Percentiles rank a stretch among this genome's conserved stretches.
Conservation (phyloP, 2,797 vertebrate genomes). For the Sarcophilus harrisii region DNA sequence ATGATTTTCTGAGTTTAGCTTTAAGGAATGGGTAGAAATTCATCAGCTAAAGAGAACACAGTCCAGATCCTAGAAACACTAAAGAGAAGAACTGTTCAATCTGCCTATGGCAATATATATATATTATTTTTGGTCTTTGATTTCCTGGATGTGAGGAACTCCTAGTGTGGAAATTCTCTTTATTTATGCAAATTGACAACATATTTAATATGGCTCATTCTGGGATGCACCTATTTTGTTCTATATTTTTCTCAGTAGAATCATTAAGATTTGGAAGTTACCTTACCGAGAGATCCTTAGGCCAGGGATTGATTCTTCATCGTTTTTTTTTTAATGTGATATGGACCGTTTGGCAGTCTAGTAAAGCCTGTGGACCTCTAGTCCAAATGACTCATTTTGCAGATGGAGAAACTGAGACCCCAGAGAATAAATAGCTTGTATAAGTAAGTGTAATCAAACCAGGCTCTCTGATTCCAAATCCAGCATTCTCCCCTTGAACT, state of each 20-base stretch:
- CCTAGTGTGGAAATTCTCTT: not conserved
- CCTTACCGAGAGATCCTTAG: not conserved
- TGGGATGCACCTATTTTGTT: not conserved
- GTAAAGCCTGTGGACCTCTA: not conserved
- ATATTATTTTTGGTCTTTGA: not conserved
- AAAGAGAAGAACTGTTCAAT: not conserved
- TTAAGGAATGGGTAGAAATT: not conserved
- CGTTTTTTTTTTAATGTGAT: not conserved
- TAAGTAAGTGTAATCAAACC: not conserved
- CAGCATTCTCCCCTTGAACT: not conserved
- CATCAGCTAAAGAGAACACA: not conserved
- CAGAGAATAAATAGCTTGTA: not conserved
- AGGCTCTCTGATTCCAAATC: not conserved
- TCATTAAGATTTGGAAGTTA: not conserved
- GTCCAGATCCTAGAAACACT: not conserved
- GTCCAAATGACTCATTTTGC: not conserved
- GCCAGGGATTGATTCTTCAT: not conserved
- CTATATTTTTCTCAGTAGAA: not conserved
- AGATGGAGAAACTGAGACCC: not conserved
- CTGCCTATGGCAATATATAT: not conserved
- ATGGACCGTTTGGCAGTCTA: not conserved
- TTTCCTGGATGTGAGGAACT: not conserved
- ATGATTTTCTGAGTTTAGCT: not conserved
- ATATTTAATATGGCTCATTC: not conserved
- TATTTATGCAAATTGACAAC: not conserved